Conservation (phyloP, 2,113 vertebrate genomes). For the Ranitomeya imitator region DNA sequence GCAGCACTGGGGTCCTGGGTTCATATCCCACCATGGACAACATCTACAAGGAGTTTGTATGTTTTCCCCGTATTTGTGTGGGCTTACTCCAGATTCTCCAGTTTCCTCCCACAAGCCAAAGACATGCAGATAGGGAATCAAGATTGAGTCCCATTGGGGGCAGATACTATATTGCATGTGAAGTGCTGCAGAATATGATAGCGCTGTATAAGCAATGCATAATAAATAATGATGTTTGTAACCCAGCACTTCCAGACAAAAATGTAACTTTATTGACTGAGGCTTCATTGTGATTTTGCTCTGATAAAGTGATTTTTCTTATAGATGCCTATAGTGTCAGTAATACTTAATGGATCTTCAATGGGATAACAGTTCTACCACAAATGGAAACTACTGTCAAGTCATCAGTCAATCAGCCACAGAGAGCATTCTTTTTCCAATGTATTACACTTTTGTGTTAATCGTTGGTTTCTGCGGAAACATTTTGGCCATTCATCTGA, state of each 20-base stretch:
- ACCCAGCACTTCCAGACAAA: neutral
- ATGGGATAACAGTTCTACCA: slow-evolving; percentile 57
- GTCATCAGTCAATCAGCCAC: slow-evolving; percentile 70
- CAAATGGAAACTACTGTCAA: slow-evolving; percentile 72
- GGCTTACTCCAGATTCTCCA: too few relatives aligned
- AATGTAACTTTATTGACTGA: neutral
- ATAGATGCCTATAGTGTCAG: neutral
- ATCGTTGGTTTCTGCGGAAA: slow-evolving; percentile 76
- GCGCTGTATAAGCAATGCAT: too few relatives aligned
- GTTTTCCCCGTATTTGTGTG: too few relatives aligned
- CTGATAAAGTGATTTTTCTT: neutral
- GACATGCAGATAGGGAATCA: too few relatives aligned
- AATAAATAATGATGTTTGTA: neutral
- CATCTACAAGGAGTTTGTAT: too few relatives aligned
- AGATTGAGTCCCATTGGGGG: too few relatives aligned
- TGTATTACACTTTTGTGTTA: slow-evolving; percentile 77
- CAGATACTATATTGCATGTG: too few relatives aligned
- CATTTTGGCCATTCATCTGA: slow-evolving; percentile 77
- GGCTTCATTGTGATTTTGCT: neutral
- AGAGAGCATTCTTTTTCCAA: slow-evolving; percentile 71
- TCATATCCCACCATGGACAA: too few relatives aligned
- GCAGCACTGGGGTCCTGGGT: too few relatives aligned
- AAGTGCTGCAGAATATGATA: too few relatives aligned
- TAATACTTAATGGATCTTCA: neutral
- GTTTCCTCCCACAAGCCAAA: too few relatives aligned